Evolutionary conservation across 1,140 invertebrate genomes (phyloP).

Genomic region (Drosophila sucinea): DNA sequence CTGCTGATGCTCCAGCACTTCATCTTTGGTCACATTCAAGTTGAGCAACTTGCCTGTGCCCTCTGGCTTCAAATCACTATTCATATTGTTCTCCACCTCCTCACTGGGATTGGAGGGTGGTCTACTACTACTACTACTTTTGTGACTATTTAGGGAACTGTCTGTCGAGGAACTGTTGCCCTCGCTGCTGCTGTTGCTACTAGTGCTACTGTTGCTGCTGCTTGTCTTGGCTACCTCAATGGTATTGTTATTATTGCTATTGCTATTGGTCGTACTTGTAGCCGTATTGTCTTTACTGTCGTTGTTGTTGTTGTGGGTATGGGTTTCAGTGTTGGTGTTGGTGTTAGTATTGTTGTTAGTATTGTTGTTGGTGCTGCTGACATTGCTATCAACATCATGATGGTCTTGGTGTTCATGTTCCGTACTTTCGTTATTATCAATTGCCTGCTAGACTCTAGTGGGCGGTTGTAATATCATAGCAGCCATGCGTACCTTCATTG

Average conservation of each 20-base stretch:
- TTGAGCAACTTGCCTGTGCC: slow-evolving; percentile 50
- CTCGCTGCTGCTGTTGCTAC: slow-evolving; percentile 31
- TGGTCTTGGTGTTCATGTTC: slow-evolving; percentile 65
- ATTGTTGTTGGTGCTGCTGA: slow-evolving; percentile 35
- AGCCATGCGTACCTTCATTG: slow-evolving; percentile 91
- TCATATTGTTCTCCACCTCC: slow-evolving; percentile 69
- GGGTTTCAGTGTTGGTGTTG: slow-evolving; percentile 17
- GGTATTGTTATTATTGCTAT: slow-evolving; percentile 60
- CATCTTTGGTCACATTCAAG: slow-evolving; percentile 55
- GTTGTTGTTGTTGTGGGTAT: slow-evolving; percentile 50
- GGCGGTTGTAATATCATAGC: slow-evolving; percentile 90
- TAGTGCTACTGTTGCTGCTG: slow-evolving; percentile 22
- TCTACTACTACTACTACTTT: slow-evolving; percentile 32
- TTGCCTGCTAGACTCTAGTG: slow-evolving; percentile 89
- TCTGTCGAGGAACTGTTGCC: slow-evolving; percentile 22
- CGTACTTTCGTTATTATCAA: slow-evolving; percentile 75
- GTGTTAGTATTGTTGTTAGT: slow-evolving; percentile 34
- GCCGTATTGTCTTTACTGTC: slow-evolving; percentile 50
- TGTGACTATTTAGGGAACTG: slow-evolving; percentile 57
- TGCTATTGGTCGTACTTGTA: slow-evolving; percentile 66
- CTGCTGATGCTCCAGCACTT: slow-evolving; percentile 17
- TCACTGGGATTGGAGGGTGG: slow-evolving; percentile 33
- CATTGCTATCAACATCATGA: slow-evolving; percentile 25
- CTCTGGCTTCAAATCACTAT: slow-evolving; percentile 53
- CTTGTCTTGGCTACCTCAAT: slow-evolving; percentile 32